phyloP scores from a whole-genome alignment of 2,113 vertebrate genomes.

The Eleginops maclovinus region DNA sequence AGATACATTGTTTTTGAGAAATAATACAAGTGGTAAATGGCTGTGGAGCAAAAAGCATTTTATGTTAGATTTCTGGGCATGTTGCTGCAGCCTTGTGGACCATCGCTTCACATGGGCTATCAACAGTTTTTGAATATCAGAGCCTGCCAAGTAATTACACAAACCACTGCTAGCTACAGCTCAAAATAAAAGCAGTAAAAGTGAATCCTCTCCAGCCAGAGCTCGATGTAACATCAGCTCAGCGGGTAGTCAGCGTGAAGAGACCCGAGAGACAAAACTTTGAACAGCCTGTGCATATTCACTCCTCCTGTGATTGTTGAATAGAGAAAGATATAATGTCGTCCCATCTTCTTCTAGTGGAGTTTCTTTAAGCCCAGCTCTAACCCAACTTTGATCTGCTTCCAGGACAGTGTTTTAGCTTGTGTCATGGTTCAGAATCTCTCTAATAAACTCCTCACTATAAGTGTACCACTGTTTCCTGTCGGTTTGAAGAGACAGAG shows the following conservation, averaged over 20 bases:
- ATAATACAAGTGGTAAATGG: slow-evolving; percentile 15
- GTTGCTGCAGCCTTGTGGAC: slow-evolving; percentile 43
- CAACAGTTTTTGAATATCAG: not conserved
- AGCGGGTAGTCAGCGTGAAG: too few relatives aligned
- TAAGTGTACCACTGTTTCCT: not conserved
- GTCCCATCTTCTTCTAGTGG: not conserved
- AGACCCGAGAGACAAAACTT: slow-evolving; percentile 35
- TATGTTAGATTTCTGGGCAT: slow-evolving; percentile 1
- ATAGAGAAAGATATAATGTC: slow-evolving; percentile 10
- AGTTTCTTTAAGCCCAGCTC: not conserved
- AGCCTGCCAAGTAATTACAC: not conserved
- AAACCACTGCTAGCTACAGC: not conserved
- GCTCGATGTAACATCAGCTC: slow-evolving; percentile 2
- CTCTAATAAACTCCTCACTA: not conserved
- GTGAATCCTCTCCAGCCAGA: slow-evolving; percentile 30
- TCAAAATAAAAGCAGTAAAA: not conserved
- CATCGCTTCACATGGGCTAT: not conserved
- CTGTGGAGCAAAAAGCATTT: slow-evolving; percentile 8
- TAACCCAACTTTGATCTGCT: not conserved
- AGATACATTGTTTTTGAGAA: not conserved
- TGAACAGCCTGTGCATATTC: not conserved
- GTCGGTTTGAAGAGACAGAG: not conserved
- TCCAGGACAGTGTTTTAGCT: not conserved
- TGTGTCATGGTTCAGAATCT: not conserved
- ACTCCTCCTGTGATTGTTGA: slow-evolving; percentile 18